Evolutionary conservation across 2,113 vertebrate genomes (phyloP), one percentile per base, ranked within the genome.

Genomic region (Chunga burmeisteri): DNA sequence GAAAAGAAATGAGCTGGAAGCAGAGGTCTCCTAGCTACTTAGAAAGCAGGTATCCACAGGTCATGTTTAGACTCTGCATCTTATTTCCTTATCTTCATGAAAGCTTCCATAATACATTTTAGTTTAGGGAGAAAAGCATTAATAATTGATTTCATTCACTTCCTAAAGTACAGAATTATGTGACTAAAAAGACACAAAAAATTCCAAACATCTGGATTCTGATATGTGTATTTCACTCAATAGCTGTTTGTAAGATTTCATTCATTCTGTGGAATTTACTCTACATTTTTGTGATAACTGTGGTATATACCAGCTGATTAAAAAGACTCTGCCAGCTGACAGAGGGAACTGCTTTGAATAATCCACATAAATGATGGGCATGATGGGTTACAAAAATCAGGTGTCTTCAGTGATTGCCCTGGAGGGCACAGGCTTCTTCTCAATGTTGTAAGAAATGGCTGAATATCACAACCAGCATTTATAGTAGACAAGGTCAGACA

Each of bases 251-350:
- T 40, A 23, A 1, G 4, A 27, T 6, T 70, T 34, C 7, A 71
- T 42, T 22, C 3, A 0, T 83, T 72, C 58, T 0, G 0, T 32
- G 44, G 50, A 47, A 83, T 72, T 66, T n/a, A 2, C 21, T 75
- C 26, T 36, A 29, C 9, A 5, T n/a, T 59, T 82, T 58, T 52
- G 13, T 74, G 42, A 34, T 63, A 46, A 82, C 22, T n/a, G 19
- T 46, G 21, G n/a, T 47, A 13, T 23, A n/a, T n/a, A 47, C 14
- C 20, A 30, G 25, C 19, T 50, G 49, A 42, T 82, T 75, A 73
- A 80, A 81, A 56, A 17, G 11, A 56, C 55, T 75, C 32, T 81
- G 49, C 15, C n/a, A 75, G 11, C 20, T 72, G 36, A 40, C 29
- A 59, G 29, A 66, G 25, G 25, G 20, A 47, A 58, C 12, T 53